These are phyloP conservation scores for Sprattus sprattus DNA, from an alignment of 2,113 vertebrate species.

Conservation along the genomic window DNA sequence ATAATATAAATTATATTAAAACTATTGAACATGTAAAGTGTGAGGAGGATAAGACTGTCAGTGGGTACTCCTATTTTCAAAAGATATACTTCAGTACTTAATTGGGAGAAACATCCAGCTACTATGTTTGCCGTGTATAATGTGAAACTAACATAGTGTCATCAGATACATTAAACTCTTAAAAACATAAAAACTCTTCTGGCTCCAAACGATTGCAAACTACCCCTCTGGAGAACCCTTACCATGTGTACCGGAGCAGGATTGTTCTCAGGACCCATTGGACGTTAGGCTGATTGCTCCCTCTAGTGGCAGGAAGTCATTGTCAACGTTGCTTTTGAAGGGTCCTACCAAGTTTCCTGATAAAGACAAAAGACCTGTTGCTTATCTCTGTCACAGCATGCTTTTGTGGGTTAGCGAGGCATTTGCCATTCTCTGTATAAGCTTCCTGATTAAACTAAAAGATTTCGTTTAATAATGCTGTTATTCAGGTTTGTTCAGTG, in stretches of 20 bases:
- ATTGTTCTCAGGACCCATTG: neutral
- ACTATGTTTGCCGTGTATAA: neutral
- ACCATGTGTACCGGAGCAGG: conserved; percentile 24
- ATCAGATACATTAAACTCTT: neutral
- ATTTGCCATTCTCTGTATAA: neutral
- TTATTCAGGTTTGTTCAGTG: neutral
- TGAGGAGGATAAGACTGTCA: neutral
- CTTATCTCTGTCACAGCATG: neutral
- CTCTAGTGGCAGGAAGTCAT: conserved; percentile 31
- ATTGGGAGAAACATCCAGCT: neutral
- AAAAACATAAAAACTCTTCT: neutral
- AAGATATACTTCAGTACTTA: neutral
- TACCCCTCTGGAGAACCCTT: neutral
- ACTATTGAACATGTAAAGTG: neutral
- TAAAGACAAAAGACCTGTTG: conserved; percentile 15
- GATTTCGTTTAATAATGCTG: neutral
- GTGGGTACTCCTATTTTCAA: neutral
- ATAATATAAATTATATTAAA: neutral
- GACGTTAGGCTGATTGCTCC: neutral
- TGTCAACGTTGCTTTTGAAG: neutral
- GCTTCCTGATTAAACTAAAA: neutral
- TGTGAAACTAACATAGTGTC: neutral
- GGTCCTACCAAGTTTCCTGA: neutral
- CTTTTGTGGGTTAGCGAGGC: neutral
- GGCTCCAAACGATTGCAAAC: neutral